A percentile compares a stretch with the other conserved stretches of the same genome.
These are phyloP conservation scores for Leuciscus waleckii DNA, from an alignment of 2,797 vertebrate genomes.

Conservation along the genomic window DNA sequence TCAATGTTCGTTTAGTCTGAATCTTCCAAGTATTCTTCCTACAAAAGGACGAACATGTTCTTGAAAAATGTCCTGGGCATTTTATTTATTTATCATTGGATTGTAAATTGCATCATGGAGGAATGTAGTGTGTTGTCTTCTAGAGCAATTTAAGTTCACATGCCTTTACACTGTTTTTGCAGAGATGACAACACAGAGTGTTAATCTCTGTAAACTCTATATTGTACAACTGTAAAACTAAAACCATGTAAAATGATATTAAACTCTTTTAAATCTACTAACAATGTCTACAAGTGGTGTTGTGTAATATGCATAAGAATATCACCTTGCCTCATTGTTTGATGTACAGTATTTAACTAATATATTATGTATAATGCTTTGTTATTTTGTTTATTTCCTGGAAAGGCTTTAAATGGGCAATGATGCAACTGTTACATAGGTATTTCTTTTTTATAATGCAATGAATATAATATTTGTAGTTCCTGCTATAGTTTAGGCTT, in stretches of 20 bases:
- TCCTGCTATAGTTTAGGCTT: too few species aligned
- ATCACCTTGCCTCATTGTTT: neutral
- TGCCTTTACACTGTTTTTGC: too few species aligned
- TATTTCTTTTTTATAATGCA: neutral
- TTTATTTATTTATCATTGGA: neutral
- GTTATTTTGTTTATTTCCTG: neutral
- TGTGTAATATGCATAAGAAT: neutral
- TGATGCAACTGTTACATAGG: neutral
- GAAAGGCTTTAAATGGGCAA: neutral
- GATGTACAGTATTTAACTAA: neutral
- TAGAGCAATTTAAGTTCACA: too few species aligned
- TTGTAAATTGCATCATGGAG: neutral
- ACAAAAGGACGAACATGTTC: neutral
- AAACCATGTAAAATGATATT: neutral
- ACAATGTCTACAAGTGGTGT: neutral
- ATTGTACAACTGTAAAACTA: neutral
- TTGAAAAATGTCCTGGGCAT: neutral
- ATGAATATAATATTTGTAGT: neutral
- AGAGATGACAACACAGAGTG: neutral
- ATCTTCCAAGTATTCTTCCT: constrained; percentile 1
- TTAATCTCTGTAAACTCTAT: neutral
- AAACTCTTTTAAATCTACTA: too few species aligned
- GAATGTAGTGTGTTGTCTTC: too few species aligned
- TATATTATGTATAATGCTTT: neutral
- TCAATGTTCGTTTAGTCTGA: constrained; percentile 61